These are phyloP conservation scores for Hormaphis cornu DNA, from an alignment of 1,140 invertebrate species.

Conservation along the genomic window DNA sequence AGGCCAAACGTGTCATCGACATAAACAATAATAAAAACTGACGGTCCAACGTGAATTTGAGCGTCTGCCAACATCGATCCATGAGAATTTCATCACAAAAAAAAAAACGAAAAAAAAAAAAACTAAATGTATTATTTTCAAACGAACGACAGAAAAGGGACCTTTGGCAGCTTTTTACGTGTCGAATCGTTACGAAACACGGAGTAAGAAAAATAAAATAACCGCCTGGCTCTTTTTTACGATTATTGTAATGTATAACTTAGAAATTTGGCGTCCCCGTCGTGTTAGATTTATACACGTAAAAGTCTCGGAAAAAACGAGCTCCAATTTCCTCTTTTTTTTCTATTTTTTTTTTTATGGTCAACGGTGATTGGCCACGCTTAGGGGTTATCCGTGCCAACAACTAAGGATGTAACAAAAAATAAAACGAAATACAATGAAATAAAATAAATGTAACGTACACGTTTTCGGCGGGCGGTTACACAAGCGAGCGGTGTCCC, in stretches of 20 bases:
- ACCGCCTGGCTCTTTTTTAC: conserved; percentile 24
- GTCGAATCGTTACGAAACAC: conserved; percentile 23
- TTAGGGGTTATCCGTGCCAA: conserved; percentile 29
- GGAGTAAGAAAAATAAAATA: not conserved
- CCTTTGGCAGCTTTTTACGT: conserved; percentile 24
- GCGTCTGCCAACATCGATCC: conserved; percentile 17
- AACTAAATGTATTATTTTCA: conserved; percentile 20
- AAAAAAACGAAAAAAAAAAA: conserved; percentile 5
- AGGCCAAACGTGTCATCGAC: conserved; percentile 15
- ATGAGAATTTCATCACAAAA: conserved; percentile 14
- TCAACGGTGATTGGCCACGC: conserved; percentile 28
- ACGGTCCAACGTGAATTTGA: conserved; percentile 24
- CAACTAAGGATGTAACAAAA: conserved; percentile 19
- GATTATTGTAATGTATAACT: conserved; percentile 30
- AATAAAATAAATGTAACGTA: conserved; percentile 21
- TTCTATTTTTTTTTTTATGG: conserved; percentile 4
- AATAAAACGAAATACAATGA: not conserved
- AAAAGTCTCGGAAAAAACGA: conserved; percentile 21
- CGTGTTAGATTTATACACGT: conserved; percentile 25
- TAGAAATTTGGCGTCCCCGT: conserved; percentile 28
- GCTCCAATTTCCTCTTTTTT: conserved; percentile 12
- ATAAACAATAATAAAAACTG: conserved; percentile 28
- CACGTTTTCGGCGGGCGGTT: conserved; percentile 6
- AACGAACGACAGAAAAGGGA: conserved; percentile 20
- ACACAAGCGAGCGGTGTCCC: conserved; percentile 6